A percentile compares a stretch with the other conserved stretches of the same genome.
These are phyloP conservation scores for Bombus confusus DNA, from an alignment of 1,140 invertebrate genomes.

Conservation along the genomic window DNA sequence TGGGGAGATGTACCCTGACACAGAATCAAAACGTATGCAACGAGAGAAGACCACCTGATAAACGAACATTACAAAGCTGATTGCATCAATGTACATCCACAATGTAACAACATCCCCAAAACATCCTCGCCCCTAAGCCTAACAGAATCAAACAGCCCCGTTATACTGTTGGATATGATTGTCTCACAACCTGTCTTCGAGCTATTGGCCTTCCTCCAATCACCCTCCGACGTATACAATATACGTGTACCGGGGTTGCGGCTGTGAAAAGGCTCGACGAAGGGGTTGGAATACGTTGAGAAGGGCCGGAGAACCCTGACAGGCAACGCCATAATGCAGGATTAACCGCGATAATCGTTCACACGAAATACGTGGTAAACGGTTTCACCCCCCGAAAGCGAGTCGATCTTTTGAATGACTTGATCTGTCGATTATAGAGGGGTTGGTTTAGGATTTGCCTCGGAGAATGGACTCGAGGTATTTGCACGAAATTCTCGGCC, in stretches of 20 bases:
- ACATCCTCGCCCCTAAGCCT: too few relatives aligned
- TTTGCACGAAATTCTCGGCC: slow-evolving; percentile 7
- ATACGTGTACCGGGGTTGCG: background rate
- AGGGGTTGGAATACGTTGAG: slow-evolving; percentile 52
- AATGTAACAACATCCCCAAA: too few relatives aligned
- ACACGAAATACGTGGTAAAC: slow-evolving; percentile 56
- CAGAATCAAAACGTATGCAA: too few relatives aligned
- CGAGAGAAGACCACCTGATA: too few relatives aligned
- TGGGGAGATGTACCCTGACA: too few relatives aligned
- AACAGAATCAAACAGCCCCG: too few relatives aligned
- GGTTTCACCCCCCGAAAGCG: slow-evolving; percentile 39
- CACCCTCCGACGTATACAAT: background rate
- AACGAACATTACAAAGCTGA: too few relatives aligned
- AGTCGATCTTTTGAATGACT: slow-evolving; percentile 46
- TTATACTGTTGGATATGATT: background rate
- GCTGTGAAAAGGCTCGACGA: slow-evolving; percentile 46
- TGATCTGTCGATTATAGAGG: slow-evolving; percentile 38
- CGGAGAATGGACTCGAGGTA: slow-evolving; percentile 18
- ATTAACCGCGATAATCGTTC: slow-evolving; percentile 65
- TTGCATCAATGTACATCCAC: too few relatives aligned
- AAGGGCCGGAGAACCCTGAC: slow-evolving; percentile 46
- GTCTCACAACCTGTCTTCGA: background rate
- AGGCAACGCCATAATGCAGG: slow-evolving; percentile 54
- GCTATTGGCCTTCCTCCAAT: background rate
- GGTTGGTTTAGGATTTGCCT: slow-evolving; percentile 35